These are phyloP conservation scores for Sicus ferrugineus DNA, from an alignment of 2,888 invertebrate genomes.

Conservation along the genomic window DNA sequence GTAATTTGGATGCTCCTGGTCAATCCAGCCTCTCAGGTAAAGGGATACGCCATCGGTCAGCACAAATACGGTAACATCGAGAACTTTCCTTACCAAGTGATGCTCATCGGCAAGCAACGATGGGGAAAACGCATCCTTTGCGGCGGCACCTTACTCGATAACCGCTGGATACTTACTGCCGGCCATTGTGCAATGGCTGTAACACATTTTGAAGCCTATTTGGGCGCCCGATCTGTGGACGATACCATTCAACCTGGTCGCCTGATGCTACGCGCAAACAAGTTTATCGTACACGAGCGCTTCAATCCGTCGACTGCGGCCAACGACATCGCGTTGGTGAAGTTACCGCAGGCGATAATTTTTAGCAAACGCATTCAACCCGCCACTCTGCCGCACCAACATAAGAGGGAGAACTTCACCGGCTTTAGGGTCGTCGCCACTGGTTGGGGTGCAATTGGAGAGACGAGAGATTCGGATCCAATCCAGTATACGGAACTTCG, in stretches of 20 bases:
- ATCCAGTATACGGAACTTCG: conserved; percentile 61
- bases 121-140: conserved; percentile 60
- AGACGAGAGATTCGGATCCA: conserved; percentile 52
- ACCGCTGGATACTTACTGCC: conserved; percentile 62
- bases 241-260: conserved; percentile 53
- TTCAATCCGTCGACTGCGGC: conserved; percentile 57
- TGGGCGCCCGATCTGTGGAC: conserved; percentile 59
- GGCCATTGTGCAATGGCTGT: conserved; percentile 61
- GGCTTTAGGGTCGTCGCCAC: conserved; percentile 58
- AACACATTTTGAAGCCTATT: conserved; percentile 59
- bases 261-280: conserved; percentile 53
- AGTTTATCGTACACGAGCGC: conserved; percentile 58
- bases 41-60: conserved; percentile 56
- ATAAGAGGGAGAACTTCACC: conserved; percentile 47
- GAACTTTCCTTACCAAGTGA: conserved; percentile 62
- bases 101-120: conserved; percentile 61
- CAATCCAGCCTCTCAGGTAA: conserved; percentile 12
- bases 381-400: conserved; percentile 50
- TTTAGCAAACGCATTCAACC: conserved; percentile 58
- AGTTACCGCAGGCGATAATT: conserved; percentile 52
- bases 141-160: conserved; percentile 60
- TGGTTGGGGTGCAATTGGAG: conserved; percentile 60
- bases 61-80: conserved; percentile 57
- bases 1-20: conserved; percentile 32
- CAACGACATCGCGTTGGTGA: conserved; percentile 61